Evolutionary conservation across 2,797 vertebrate genomes (phyloP).

Genomic region (Trichosurus vulpecula): DNA sequence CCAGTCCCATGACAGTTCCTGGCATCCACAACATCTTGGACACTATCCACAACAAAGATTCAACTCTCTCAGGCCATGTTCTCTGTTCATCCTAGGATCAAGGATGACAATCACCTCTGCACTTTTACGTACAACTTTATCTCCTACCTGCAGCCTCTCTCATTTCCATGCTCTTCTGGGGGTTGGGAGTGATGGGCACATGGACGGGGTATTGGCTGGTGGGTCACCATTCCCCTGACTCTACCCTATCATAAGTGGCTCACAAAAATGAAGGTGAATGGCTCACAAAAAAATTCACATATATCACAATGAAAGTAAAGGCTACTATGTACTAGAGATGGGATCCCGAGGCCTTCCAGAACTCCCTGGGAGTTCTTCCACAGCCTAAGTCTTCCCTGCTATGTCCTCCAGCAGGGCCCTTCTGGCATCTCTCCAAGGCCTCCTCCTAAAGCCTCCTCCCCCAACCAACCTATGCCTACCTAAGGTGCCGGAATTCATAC

Average conservation of each 20-base stretch:
- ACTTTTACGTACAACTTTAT: background rate
- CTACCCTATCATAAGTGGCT: background rate
- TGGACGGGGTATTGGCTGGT: background rate
- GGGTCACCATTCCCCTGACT: background rate
- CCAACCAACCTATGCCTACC: background rate
- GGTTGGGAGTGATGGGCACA: background rate
- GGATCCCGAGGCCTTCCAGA: background rate
- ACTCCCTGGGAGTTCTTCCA: background rate
- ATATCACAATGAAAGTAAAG: background rate
- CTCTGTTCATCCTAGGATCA: background rate
- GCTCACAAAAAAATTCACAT: background rate
- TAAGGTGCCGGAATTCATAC: background rate
- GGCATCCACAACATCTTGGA: background rate
- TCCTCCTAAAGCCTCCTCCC: background rate
- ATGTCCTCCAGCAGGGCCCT: background rate
- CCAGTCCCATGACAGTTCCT: background rate
- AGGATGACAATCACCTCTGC: background rate
- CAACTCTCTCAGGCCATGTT: background rate
- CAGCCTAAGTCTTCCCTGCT: background rate
- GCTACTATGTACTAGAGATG: background rate
- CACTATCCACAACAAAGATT: background rate
- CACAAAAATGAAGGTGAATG: background rate
- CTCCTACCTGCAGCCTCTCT: background rate
- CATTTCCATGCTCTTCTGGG: background rate
- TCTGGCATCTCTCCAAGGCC: background rate